phyloP scores from a whole-genome alignment of 2,888 invertebrate species.

The Scrobipalpa atriplicella region DNA sequence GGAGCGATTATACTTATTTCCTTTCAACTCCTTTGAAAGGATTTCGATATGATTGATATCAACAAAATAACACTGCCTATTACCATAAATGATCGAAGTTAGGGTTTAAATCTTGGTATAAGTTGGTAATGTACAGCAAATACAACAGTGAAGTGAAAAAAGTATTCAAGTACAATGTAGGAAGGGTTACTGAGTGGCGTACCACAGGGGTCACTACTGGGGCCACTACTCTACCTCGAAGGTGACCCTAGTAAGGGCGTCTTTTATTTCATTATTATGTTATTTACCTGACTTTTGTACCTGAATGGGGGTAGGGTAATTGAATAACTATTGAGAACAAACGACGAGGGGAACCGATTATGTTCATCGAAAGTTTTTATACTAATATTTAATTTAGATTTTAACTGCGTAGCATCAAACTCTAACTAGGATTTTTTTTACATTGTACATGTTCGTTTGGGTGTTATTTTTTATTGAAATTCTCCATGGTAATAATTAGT shows the following conservation, averaged over 20 bases:
- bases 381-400: background rate
- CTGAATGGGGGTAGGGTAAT: slow-evolving; percentile 56
- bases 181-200: slow-evolving; percentile 43
- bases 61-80: slow-evolving; percentile 37
- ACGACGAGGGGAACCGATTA: slow-evolving; percentile 39
- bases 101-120: background rate
- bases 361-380: slow-evolving; percentile 11
- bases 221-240: slow-evolving; percentile 50
- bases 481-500: background rate
- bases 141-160: slow-evolving; percentile 14
- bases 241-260: slow-evolving; percentile 68
- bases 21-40: slow-evolving; percentile 41
- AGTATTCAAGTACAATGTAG: background rate
- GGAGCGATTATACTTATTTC: slow-evolving; percentile 35
- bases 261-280: slow-evolving; percentile 55
- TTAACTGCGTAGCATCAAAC: background rate
- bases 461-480: background rate
- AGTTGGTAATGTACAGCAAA: slow-evolving; percentile 44
- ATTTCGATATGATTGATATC: slow-evolving; percentile 40
- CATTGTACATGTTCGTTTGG: background rate
- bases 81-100: slow-evolving; percentile 27
- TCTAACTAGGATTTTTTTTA: background rate
- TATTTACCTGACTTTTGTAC: slow-evolving; percentile 58
- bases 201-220: slow-evolving; percentile 53
- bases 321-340: slow-evolving; percentile 54